Evolutionary conservation across 2,888 invertebrate genomes (phyloP), one percentile per base, ranked within the genome.

Genomic region (Chironomus riparius): DNA sequence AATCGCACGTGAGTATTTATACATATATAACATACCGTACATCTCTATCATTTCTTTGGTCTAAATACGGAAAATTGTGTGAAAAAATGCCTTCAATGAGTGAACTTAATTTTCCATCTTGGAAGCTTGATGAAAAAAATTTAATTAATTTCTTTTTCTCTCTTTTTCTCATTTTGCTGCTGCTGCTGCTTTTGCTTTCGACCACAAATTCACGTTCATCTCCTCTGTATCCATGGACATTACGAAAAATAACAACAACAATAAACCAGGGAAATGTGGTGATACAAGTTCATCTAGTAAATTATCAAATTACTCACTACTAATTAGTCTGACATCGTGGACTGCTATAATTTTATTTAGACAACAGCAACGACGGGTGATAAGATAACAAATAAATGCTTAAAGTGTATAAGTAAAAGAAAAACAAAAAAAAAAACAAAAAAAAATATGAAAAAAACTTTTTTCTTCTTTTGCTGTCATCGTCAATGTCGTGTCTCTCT

Each of bases 231-330:
- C 56, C n/a, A 56, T 65, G 65, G 21, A 65, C 65, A 56, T 56
- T 18, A 56, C n/a, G 15, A n/a, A 65, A 24, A 21, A 65, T 22
- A 6, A 24, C 7, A 21, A 65, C n/a, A 62, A 62, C 7, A 62
- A 62, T 15, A 22, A 50, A 71, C 61, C 62, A 79, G 79, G 79
- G 22, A 78, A 79, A 78, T 79, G 79, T 78, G 78, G 78, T 62
- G 79, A 79, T 70, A 77, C 79, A 47, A 79, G 77, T 77, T 77
- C 78, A 77, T 78, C 79, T 28, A 76, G 78, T 70, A 56, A 72
- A 77, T 77, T 78, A 75, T 74, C 76, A 68, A 78, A 65, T 77
- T 61, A 77, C 77, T 77, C 74, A 77, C 76, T 77, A 15, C 28
- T 78, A 68, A 77, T 77, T 68, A 76, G 21, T 72, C 70, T 77